Evolutionary conservation across 1,140 invertebrate genomes (phyloP).

Genomic region (Ceratosolen fusciceps): DNA sequence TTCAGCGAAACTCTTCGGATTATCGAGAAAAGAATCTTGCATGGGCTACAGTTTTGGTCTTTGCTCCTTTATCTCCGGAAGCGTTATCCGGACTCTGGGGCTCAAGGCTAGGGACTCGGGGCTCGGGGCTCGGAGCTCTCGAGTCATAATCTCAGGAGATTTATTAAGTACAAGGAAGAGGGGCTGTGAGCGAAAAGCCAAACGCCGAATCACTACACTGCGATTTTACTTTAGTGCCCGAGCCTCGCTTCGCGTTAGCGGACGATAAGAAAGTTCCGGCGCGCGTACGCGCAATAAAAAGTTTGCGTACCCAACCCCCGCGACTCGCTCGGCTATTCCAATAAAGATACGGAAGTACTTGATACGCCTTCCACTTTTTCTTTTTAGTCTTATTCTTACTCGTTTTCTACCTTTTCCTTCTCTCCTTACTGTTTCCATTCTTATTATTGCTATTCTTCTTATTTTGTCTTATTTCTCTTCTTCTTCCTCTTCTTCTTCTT

Average conservation of each 20-base stretch:
- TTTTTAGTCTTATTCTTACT: background rate
- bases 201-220: slow-evolving; percentile 12
- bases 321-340: slow-evolving; percentile 21
- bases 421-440: background rate
- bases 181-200: slow-evolving; percentile 2
- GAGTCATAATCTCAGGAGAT: slow-evolving; percentile 8
- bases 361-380: slow-evolving; percentile 33
- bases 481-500: background rate
- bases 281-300: slow-evolving; percentile 38
- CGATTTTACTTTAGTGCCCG: slow-evolving; percentile 25
- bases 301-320: slow-evolving; percentile 5
- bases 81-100: background rate
- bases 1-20: background rate
- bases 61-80: background rate
- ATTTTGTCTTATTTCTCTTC: background rate
- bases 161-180: slow-evolving; percentile 33
- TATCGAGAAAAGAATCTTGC: slow-evolving; percentile 3
- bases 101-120: too few relatives aligned
- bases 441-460: background rate
- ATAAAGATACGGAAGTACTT: slow-evolving; percentile 44
- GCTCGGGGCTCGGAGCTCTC: background rate
- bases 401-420: background rate
- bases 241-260: background rate
- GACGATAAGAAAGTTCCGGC: slow-evolving; percentile 32
- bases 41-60: background rate